Base-by-base conservation (phyloP, 2,113 vertebrate species). In the Hystrix brachyura region DNA sequence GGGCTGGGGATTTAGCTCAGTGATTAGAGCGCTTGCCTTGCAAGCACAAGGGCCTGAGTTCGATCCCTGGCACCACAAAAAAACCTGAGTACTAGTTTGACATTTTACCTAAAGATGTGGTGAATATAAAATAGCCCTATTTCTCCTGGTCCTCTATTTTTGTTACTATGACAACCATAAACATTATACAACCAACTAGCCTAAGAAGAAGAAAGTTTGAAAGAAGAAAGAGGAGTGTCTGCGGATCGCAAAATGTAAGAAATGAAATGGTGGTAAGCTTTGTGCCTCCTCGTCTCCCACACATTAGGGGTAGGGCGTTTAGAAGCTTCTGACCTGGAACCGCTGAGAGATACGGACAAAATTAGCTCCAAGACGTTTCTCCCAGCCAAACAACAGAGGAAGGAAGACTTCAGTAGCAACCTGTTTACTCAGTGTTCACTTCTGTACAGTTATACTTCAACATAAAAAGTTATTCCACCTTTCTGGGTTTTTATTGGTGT, bases 321-420 rank as follows among this genome's bases (percentile, higher is more conserved):
- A 79, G 15, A 83, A 67, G 23, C 4, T 23, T 62, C 14, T 25
- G 43, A 65, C 0, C 14, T n/a, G 53, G 43, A 71, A 59, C 23
- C n/a, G 6, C 29, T 51, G 29, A 48, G 12, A 74, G 23, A 1
- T 25, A 55, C 15, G 59, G 29, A 80, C 21, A 10, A 65, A 89
- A 83, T 13, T 62, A 65, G 13, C 15, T 62, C n/a, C 9, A 55
- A 55, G 6, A 48, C 38, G 57, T 9, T 15, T 27, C 29, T n/a
- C 25, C 38, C 2, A 53, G 27, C 2, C 38, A 60, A 74, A 62
- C 13, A 80, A 62, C 2, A 29, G 82, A 62, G 9, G 43, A 53
- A 1, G 3, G 43, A 14, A 0, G 9, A 14, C 8, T 43, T 4
- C 23, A 43, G 11, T 1, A 32, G 34, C 29, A 87, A 69, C 1